Base-by-base conservation (phyloP, 2,888 invertebrate species). In the Pollenia angustigena region DNA sequence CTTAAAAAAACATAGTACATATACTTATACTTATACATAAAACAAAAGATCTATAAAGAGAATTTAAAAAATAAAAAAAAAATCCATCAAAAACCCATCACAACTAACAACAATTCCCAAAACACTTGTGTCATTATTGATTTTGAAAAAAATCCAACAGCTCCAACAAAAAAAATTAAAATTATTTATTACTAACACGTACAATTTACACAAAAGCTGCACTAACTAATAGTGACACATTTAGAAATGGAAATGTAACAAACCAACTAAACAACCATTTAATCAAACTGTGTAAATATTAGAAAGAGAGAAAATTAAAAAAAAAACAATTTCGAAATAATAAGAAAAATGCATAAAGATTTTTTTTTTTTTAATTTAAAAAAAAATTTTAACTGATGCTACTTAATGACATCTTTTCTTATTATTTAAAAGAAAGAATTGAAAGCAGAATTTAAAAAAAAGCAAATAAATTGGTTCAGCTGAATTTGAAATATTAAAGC, bases 121-220 rank as follows among this genome's bases (percentile, higher is more conserved):
- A 87, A 83, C 86, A 87, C 86, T 87, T 87, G 86, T 87, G 83
- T 87, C 72, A 87, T 58, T 81, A 80, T 87, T 81, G 78, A 69
- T 79, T 72, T 79, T 72, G 50, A 79, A 83, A 84, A 23, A 50
- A 71, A 60, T 44, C n/a, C 23, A 75, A 40, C 14, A 52, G 32
- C 32, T 6, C 32, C 32, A 56, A 50, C 6, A 74, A 14, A 72
- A 64, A 74, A 18, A 62, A 72, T 64, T 46, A 56, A 85, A 78
- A 78, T 87, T 81, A 84, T 78, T 81, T 74, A 87, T 87, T 78
- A 78, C 72, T 50, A 84, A 81, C 87, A 87, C 86, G 86, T 86
- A 87, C 86, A 79, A 71, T 56, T 76, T 75, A 83, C 50, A 80
- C 84, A 87, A 78, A 86, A 32, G 72, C 78, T 40, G 18, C 78